Percentiles rank a stretch among this genome's conserved stretches.
Evolutionary conservation across 1,140 invertebrate genomes (phyloP).

Genomic region (Drosophila quadrilineata): DNA sequence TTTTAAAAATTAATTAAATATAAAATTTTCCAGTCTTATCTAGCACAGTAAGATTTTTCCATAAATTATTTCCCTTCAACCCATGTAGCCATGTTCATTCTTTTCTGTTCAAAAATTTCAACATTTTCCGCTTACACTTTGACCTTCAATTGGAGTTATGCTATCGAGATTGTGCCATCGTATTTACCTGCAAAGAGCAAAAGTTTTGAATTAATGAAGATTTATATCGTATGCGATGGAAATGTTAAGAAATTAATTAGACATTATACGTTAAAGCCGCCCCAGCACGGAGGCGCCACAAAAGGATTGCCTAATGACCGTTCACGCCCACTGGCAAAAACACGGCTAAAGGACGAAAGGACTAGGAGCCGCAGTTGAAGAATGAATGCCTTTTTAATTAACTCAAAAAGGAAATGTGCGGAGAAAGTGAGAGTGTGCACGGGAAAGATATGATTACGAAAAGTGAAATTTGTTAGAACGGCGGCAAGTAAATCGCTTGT

Average conservation of each 20-base stretch:
- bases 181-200: conserved; percentile 68
- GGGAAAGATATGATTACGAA: conserved; percentile 42
- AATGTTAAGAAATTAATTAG: conserved; percentile 66
- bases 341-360: neutral
- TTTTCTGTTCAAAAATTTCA: too few species aligned
- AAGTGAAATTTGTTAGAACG: conserved; percentile 27
- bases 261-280: conserved; percentile 31
- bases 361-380: too few species aligned
- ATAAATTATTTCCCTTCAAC: too few species aligned
- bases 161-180: conserved; percentile 6
- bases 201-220: conserved; percentile 61
- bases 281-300: neutral
- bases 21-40: too few species aligned
- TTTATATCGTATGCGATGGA: conserved; percentile 46
- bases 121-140: neutral
- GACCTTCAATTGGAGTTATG: conserved; percentile 8
- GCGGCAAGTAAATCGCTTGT: conserved; percentile 10
- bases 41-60: too few species aligned
- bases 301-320: conserved; percentile 33
- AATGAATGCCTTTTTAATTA: conserved; percentile 39
- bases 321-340: conserved; percentile 5
- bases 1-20: too few species aligned
- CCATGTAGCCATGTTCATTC: too few species aligned
- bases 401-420: too few species aligned
- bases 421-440: too few species aligned